Percentiles rank a stretch among this genome's conserved stretches.
phyloP scores from a whole-genome alignment of 2,888 invertebrate genomes.

The Synanthedon tipuliformis region DNA sequence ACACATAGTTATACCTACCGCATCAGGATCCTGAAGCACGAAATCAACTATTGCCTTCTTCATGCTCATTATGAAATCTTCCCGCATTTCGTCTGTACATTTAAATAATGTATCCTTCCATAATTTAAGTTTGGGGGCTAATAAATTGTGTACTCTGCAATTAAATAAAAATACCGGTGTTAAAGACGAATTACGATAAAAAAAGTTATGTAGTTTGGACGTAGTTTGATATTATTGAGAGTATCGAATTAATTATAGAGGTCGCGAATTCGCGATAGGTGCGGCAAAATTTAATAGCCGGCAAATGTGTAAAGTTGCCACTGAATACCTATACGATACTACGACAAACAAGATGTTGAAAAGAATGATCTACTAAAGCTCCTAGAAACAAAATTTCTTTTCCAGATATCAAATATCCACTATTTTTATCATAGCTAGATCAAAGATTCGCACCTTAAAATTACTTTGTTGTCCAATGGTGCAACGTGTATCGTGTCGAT shows the following conservation, averaged over 20 bases:
- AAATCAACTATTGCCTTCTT: constrained; percentile 95
- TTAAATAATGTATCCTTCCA: constrained; percentile 71
- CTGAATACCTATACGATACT: too few species aligned
- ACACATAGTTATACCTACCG: constrained; percentile 23
- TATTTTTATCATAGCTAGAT: background rate
- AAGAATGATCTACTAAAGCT: too few species aligned
- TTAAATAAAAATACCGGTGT: too few species aligned
- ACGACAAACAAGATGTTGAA: too few species aligned
- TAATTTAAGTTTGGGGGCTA: constrained; percentile 73
- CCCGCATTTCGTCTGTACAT: constrained; percentile 82
- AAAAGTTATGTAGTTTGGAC: too few species aligned
- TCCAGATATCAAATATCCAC: background rate
- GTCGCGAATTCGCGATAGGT: too few species aligned
- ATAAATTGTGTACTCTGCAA: constrained; percentile 71
- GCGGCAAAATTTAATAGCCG: too few species aligned
- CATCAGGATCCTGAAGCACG: constrained; percentile 82
- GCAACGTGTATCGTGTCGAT: constrained; percentile 92
- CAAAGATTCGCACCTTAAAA: constrained; percentile 62
- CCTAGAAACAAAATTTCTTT: too few species aligned
- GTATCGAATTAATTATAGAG: too few species aligned
- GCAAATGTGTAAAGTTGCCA: too few species aligned
- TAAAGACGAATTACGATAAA: too few species aligned
- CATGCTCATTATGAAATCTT: constrained; percentile 88
- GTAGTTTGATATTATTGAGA: too few species aligned
- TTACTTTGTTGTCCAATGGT: constrained; percentile 80